Evolutionary conservation across 2,888 invertebrate genomes (phyloP).

Genomic region (Julus scandinavius): DNA sequence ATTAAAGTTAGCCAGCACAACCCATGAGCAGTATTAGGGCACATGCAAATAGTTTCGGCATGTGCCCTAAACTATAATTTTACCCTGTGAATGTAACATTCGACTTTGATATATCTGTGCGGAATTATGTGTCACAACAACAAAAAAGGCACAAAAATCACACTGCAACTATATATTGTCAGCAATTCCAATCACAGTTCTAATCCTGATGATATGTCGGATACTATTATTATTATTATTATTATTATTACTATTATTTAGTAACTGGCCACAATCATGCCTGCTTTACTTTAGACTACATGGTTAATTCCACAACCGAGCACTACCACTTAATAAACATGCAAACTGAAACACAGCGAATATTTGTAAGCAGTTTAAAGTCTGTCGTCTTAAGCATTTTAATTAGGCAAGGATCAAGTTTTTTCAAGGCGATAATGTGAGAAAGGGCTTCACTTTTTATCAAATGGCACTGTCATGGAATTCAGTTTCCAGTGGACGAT

Average conservation of each 20-base stretch:
- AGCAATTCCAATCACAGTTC: neutral
- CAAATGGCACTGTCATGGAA: neutral
- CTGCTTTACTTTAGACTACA: conserved; percentile 19
- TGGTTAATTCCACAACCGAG: conserved; percentile 35
- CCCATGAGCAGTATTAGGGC: no score
- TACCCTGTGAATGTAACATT: neutral
- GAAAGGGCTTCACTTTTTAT: neutral
- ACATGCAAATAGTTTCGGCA: neutral
- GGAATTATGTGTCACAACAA: neutral
- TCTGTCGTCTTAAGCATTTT: neutral
- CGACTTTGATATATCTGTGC: neutral
- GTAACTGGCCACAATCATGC: neutral
- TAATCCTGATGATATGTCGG: neutral
- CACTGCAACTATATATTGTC: neutral
- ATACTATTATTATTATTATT: neutral
- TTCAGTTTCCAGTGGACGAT: neutral
- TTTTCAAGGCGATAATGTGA: neutral
- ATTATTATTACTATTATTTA: conserved; percentile 7
- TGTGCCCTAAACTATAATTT: neutral
- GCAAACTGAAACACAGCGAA: conserved; percentile 19
- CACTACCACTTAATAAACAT: neutral
- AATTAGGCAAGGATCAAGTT: neutral
- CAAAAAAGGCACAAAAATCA: neutral
- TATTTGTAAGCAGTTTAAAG: neutral
- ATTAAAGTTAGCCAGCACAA: no score